These are phyloP conservation scores for Butorides virescens DNA, from an alignment of 2,113 vertebrate species.

Conservation along the genomic window DNA sequence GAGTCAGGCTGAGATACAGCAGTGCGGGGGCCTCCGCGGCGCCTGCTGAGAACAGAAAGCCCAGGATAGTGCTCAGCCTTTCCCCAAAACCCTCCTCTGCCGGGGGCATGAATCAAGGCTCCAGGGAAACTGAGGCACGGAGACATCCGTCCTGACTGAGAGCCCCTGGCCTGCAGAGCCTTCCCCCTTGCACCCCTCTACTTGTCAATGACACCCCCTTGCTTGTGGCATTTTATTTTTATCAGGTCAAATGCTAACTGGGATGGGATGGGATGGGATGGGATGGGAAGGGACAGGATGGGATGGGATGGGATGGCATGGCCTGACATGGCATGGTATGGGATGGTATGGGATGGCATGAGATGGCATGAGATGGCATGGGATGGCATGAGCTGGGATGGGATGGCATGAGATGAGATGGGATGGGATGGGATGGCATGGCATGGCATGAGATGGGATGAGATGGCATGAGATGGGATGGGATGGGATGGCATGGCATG, in stretches of 20 bases:
- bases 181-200: background rate
- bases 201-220: background rate
- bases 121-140: constrained; percentile 22
- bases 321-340: background rate
- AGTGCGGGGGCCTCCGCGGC: fast-evolving
- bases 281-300: background rate
- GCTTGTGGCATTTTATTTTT: fast-evolving
- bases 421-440: fast-evolving
- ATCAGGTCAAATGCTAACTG: fast-evolving
- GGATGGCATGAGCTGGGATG: background rate
- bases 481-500: background rate
- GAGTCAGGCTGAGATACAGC: background rate
- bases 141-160: fast-evolving
- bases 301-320: background rate
- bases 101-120: fast-evolving
- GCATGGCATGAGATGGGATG: too few species aligned
- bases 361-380: background rate
- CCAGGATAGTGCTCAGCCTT: background rate
- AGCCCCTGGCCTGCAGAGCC: background rate
- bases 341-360: background rate
- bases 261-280: background rate
- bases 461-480: background rate
- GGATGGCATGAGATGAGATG: background rate
- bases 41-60: background rate
- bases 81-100: background rate